phyloP scores from a whole-genome alignment of 2,888 invertebrate species.

The Apeira syringaria region DNA sequence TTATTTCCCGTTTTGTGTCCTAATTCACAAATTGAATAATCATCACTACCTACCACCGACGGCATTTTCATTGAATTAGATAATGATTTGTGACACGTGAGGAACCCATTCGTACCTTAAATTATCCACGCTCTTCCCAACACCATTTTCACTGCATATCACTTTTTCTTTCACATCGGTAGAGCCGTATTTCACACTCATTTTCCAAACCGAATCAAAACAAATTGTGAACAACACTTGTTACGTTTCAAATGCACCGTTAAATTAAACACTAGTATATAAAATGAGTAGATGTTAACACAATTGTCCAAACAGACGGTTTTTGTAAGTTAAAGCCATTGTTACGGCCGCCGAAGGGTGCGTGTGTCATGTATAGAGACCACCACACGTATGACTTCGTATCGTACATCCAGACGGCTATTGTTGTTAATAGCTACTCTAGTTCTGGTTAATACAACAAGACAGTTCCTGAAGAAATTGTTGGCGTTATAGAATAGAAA shows the following conservation, averaged over 20 bases:
- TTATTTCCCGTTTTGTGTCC: conserved; percentile 48
- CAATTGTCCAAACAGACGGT: conserved; percentile 42
- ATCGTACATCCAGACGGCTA: conserved; percentile 33
- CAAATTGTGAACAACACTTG: conserved; percentile 25
- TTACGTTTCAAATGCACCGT: conserved; percentile 6
- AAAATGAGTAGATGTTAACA: conserved; percentile 26
- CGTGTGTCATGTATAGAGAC: conserved; percentile 63
- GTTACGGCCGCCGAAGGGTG: conserved; percentile 36
- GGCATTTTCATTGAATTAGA: conserved; percentile 35
- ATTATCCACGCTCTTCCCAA: conserved; percentile 44
- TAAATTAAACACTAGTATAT: conserved; percentile 19
- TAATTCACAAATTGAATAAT: conserved; percentile 58
- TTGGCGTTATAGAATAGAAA: too few relatives aligned
- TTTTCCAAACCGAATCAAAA: conserved; percentile 27
- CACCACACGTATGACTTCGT: conserved; percentile 59
- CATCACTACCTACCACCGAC: conserved; percentile 45
- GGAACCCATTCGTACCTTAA: conserved; percentile 51
- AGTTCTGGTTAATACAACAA: not conserved
- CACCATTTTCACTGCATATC: conserved; percentile 50
- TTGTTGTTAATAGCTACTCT: not conserved
- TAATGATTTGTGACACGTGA: conserved; percentile 29
- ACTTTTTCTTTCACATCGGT: conserved; percentile 54
- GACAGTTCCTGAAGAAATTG: not conserved
- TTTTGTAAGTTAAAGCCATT: conserved; percentile 17
- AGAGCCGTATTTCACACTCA: conserved; percentile 70